A percentile compares a stretch with the other conserved stretches of the same genome.
Evolutionary conservation across 2,888 invertebrate genomes (phyloP).

Genomic region (Drosophila peninsularis): DNA sequence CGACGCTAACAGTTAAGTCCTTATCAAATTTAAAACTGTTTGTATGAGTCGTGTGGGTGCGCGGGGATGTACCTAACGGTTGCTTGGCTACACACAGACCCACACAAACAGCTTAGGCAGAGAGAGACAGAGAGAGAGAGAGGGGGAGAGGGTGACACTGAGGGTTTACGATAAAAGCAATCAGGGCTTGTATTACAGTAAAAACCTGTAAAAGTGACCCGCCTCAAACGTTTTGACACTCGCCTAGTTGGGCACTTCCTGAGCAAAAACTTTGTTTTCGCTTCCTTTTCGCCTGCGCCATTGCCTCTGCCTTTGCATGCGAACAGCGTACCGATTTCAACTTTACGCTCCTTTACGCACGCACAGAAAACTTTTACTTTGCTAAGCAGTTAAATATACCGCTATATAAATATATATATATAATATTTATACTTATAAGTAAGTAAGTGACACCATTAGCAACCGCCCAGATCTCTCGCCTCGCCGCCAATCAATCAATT

Average conservation of each 20-base stretch:
- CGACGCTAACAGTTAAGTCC: conserved; percentile 44
- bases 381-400: background rate
- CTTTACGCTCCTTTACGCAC: conserved; percentile 46
- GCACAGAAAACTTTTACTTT: conserved; percentile 23
- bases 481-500: conserved; percentile 4
- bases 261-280: conserved; percentile 10
- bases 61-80: conserved; percentile 26
- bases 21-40: conserved; percentile 50
- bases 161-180: conserved; percentile 18
- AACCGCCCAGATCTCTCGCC: background rate
- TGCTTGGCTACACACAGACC: conserved; percentile 43
- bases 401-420: background rate
- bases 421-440: background rate
- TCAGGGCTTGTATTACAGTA: conserved; percentile 35
- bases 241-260: conserved; percentile 37
- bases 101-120: conserved; percentile 24
- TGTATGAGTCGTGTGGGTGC: conserved; percentile 10
- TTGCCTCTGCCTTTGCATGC: background rate
- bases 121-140: background rate
- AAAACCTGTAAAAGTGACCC: conserved; percentile 42
- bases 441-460: background rate
- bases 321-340: conserved; percentile 32
- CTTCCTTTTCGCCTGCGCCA: background rate
- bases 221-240: conserved; percentile 44
- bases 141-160: background rate